Evolutionary conservation across 2,797 vertebrate genomes (phyloP).

Genomic region (Rallus crepitans): DNA sequence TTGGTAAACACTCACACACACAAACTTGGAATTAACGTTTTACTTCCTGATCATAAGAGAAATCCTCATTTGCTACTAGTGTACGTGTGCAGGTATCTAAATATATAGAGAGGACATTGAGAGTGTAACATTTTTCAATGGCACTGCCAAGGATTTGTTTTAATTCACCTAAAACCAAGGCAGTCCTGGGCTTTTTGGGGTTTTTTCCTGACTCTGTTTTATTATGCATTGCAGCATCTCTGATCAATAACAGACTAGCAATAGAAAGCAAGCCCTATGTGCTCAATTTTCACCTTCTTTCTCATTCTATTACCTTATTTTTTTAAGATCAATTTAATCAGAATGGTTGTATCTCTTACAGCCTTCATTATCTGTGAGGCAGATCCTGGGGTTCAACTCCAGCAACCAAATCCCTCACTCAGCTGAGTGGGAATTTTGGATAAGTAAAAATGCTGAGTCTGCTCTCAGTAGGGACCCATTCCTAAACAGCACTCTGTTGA

Average conservation of each 20-base stretch:
- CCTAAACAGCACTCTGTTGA: not conserved
- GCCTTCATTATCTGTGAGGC: not conserved
- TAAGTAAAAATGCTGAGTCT: not conserved
- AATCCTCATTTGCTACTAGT: not conserved
- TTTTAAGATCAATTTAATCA: not conserved
- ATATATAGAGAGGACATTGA: not conserved
- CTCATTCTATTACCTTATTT: not conserved
- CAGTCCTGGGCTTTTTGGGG: not conserved
- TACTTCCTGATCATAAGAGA: constrained; percentile 26
- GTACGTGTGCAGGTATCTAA: constrained; percentile 12
- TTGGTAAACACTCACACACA: constrained; percentile 62
- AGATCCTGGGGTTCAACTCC: not conserved
- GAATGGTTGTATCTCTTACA: not conserved
- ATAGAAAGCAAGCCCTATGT: not conserved
- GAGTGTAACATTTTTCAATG: constrained; percentile 39
- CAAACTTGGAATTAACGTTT: not conserved
- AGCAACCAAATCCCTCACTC: not conserved
- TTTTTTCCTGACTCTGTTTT: not conserved
- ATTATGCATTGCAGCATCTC: not conserved
- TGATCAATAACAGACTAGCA: constrained; percentile 25
- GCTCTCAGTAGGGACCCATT: not conserved
- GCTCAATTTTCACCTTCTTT: constrained; percentile 5
- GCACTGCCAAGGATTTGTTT: constrained; percentile 11
- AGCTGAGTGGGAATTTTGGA: not conserved
- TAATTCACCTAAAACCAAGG: not conserved